Evolutionary conservation across 1,140 invertebrate species (phyloP).

Genomic region (Samia ricini): DNA sequence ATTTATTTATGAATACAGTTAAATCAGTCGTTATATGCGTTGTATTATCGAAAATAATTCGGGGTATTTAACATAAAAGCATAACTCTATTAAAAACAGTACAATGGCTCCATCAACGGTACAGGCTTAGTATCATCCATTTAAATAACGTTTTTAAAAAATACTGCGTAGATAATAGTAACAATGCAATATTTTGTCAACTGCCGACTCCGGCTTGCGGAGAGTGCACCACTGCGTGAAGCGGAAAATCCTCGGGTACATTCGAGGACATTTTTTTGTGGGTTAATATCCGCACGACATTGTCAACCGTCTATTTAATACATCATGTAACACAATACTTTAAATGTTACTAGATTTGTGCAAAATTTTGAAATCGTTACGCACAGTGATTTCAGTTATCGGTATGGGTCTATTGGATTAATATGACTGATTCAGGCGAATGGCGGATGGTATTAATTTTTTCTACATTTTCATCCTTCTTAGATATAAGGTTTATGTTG

Average conservation of each 20-base stretch:
- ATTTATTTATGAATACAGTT: neutral
- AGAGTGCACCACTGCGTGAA: conserved; percentile 74
- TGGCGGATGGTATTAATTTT: neutral
- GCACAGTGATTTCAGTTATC: conserved; percentile 59
- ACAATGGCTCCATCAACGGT: conserved; percentile 66
- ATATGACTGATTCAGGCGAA: conserved; percentile 36
- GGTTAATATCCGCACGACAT: conserved; percentile 76
- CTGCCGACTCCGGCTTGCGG: conserved; percentile 62
- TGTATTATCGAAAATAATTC: conserved; percentile 27
- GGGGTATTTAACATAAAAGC: conserved; percentile 25
- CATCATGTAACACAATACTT: conserved; percentile 75
- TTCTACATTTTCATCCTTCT: too few relatives aligned
- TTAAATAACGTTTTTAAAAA: conserved; percentile 78
- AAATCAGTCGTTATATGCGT: neutral
- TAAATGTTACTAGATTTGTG: conserved; percentile 75
- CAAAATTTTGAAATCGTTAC: conserved; percentile 75
- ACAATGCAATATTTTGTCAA: conserved; percentile 78
- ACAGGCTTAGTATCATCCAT: conserved; percentile 75
- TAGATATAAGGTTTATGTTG: too few relatives aligned
- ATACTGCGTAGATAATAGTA: conserved; percentile 74
- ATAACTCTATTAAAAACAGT: conserved; percentile 57
- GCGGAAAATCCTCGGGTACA: conserved; percentile 76
- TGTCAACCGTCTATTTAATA: conserved; percentile 76
- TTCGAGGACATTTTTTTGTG: conserved; percentile 76
- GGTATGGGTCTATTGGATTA: conserved; percentile 54